Percentiles rank a stretch among this genome's conserved stretches.
Evolutionary conservation across 2,113 vertebrate genomes (phyloP).

Genomic region (Thinocorus orbignyianus): DNA sequence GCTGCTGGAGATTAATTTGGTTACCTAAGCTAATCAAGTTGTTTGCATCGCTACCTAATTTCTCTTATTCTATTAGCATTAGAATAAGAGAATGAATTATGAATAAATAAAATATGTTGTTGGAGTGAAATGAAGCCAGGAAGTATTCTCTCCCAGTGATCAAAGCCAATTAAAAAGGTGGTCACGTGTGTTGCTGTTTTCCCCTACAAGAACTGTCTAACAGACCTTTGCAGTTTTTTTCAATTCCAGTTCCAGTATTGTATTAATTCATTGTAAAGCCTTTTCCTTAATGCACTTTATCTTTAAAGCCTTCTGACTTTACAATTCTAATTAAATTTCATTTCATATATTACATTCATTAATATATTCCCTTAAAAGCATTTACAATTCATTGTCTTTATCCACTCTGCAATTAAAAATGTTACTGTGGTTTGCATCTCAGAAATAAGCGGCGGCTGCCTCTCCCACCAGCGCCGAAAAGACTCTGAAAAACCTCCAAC

Average conservation of each 20-base stretch:
- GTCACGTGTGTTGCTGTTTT: neutral
- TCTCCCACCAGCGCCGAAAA: neutral
- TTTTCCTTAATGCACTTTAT: constrained; percentile 55
- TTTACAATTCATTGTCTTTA: constrained; percentile 37
- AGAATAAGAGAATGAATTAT: neutral
- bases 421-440: neutral
- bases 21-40: neutral
- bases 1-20: neutral
- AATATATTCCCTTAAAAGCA: constrained; percentile 40
- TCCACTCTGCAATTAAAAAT: constrained; percentile 4
- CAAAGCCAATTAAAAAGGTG: constrained; percentile 37
- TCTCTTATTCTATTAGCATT: neutral
- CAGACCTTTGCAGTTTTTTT: constrained; percentile 38
- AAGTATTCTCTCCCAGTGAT: neutral
- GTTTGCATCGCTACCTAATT: neutral
- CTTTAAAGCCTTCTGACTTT: constrained; percentile 42
- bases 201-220: neutral
- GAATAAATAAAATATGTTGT: neutral
- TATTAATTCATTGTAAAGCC: constrained; percentile 42
- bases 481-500: neutral
- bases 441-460: neutral
- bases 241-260: neutral
- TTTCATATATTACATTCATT: constrained; percentile 9
- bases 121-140: neutral
- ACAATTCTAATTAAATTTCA: constrained; percentile 57